Evolutionary conservation across 2,888 invertebrate species (phyloP), one percentile per base, ranked within the genome.

Genomic region (Synergus laeviventris): DNA sequence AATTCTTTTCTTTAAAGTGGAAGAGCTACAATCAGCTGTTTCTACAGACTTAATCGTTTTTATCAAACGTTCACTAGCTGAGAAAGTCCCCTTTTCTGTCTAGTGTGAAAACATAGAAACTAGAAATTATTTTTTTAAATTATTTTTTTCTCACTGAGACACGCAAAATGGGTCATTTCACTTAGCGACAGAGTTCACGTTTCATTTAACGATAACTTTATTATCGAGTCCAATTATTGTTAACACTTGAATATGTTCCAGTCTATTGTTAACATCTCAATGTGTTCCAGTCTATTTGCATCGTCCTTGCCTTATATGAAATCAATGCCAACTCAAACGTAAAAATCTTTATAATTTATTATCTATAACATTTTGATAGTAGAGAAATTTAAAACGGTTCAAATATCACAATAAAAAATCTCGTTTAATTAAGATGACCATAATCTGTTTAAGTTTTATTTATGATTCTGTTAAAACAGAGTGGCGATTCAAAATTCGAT

Each of bases 161-260:
- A 24, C 16, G 9, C 45, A 39, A 66, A 66, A 45, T 45, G 66
- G 31, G 66, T 66, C 24, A 66, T 66, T 66, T 45, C 66, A 66
- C 66, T 45, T 66, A 31, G 66, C 66, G 66, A 42, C 64, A 66
- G 42, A 66, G 45, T 66, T 66, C 42, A 45, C 66, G 66, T 66
- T 66, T 66, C 42, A 66, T 66, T 66, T 66, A 66, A 66, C 66
- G 42, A 66, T 66, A 66, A 66, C 66, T 66, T 66, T 66, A 66
- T 66, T 24, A 66, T 66, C 66, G 66, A 66, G 45, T 66, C 45
- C 45, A 66, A 66, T 66, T 66, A 66, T 45, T 66, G 66, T 66
- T 45, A 66, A 66, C 66, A 66, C 66, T 31, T 66, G 66, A 66
- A 66, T 66, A 66, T 45, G 66, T 66, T 70, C 70, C 70, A 70